Percentiles rank a stretch among this genome's conserved stretches.
Evolutionary conservation across 2,797 vertebrate genomes (phyloP).

Genomic region (Rhinichthys osculus): DNA sequence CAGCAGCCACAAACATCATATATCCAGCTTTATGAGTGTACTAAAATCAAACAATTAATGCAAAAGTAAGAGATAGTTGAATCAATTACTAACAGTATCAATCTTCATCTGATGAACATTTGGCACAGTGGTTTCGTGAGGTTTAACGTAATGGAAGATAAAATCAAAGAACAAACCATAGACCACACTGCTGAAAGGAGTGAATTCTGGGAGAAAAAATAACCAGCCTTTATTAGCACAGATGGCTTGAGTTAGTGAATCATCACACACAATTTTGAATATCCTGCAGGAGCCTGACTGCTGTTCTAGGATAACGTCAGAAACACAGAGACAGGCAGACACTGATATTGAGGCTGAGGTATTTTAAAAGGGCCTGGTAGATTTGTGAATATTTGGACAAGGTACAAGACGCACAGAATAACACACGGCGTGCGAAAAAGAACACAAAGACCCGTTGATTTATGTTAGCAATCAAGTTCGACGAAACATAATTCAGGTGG

Average conservation of each 20-base stretch:
- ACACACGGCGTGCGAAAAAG: slow-evolving; percentile 69
- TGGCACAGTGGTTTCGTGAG: not conserved
- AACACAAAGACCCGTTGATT: slow-evolving; percentile 68
- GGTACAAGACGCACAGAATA: slow-evolving; percentile 60
- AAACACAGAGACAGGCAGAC: slow-evolving; percentile 58
- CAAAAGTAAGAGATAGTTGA: slow-evolving; percentile 22
- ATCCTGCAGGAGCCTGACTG: slow-evolving; percentile 76
- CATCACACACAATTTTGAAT: slow-evolving; percentile 73
- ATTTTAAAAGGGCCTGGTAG: slow-evolving; percentile 67
- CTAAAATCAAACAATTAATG: slow-evolving; percentile 22
- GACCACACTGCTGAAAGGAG: slow-evolving; percentile 47
- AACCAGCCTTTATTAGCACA: slow-evolving; percentile 78
- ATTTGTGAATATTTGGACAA: slow-evolving; percentile 68
- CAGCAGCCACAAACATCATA: not conserved
- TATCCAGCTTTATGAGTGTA: slow-evolving; percentile 11
- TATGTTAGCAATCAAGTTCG: slow-evolving; percentile 63
- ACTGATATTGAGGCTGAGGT: slow-evolving; percentile 47
- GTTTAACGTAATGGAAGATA: slow-evolving; percentile 30
- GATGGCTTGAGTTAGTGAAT: slow-evolving; percentile 81
- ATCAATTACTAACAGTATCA: slow-evolving; percentile 22
- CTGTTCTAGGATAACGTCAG: slow-evolving; percentile 79
- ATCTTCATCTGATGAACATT: slow-evolving; percentile 9
- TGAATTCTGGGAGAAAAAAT: slow-evolving; percentile 70
- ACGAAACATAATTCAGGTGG: slow-evolving; percentile 62
- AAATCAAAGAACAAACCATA: slow-evolving; percentile 39